phyloP scores from a whole-genome alignment of 1,140 invertebrate genomes.

The Euschistus heros region DNA sequence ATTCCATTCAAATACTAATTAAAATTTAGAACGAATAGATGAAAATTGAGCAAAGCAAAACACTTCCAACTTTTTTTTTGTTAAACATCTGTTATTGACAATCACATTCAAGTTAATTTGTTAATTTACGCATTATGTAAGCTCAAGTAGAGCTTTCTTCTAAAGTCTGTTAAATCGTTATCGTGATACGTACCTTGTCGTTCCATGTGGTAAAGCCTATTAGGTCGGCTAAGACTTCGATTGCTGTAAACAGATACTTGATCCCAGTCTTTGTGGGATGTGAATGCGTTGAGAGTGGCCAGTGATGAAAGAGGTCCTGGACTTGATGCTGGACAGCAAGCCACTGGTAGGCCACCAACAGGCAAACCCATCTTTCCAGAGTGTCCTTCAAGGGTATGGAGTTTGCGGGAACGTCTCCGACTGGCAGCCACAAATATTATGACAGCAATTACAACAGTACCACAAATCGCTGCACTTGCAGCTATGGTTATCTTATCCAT shows the following conservation, averaged over 20 bases:
- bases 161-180: slow-evolving; percentile 19
- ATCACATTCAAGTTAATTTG: too few relatives aligned
- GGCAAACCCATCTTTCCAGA: slow-evolving; percentile 49
- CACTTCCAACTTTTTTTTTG: too few relatives aligned
- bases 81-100: too few relatives aligned
- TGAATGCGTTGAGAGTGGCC: slow-evolving; percentile 64
- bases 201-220: slow-evolving; percentile 61
- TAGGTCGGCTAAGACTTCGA: slow-evolving; percentile 70
- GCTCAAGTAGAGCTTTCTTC: slow-evolving; percentile 20
- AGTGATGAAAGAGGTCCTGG: slow-evolving; percentile 70
- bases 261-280: slow-evolving; percentile 83
- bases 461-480: slow-evolving; percentile 83
- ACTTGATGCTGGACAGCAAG: slow-evolving; percentile 61
- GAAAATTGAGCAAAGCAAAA: too few relatives aligned
- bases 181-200: slow-evolving; percentile 40
- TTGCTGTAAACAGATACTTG: slow-evolving; percentile 85
- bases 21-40: too few relatives aligned
- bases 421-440: slow-evolving; percentile 79
- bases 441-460: slow-evolving; percentile 78
- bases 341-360: slow-evolving; percentile 55
- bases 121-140: slow-evolving; percentile 19
- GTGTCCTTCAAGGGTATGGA: slow-evolving; percentile 54
- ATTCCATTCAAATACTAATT: too few relatives aligned
- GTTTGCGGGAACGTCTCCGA: slow-evolving; percentile 48
- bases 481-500: slow-evolving; percentile 92